Evolutionary conservation across 1,140 invertebrate genomes (phyloP), one percentile per base, ranked within the genome.

Genomic region (Neoseiulus cucumeris): DNA sequence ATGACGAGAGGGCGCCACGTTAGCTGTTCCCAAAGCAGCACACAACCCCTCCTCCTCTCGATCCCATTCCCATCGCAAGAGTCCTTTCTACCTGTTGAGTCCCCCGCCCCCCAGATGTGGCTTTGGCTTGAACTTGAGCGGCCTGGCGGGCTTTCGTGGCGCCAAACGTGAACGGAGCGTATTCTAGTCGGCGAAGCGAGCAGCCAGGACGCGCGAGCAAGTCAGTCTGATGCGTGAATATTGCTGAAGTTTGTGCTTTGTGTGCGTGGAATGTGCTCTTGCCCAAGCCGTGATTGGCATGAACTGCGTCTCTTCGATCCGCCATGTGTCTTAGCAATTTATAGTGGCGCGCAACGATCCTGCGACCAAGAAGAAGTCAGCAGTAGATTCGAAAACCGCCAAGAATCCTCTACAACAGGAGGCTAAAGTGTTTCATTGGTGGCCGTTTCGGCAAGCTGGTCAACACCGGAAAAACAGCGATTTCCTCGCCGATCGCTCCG

Each of bases 341-440:
- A 28, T 47, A 28, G 45, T 47, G 45, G 45, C 45, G 45, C 28
- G 45, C 28, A 47, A 47, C 45, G 33, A 39, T 39, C 33, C 33
- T 39, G 33, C 33, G 33, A 9, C 9, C 18, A 47, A 47, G 18
- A 47, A 47, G 22, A 59, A 2, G 51, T 25, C 22, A 29, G 14
- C 14, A 59, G 14, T 25, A 2, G 33, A 59, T 59, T 47, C 45
- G 18, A 47, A 28, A 14, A 6, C 45, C 5, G 17, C 18, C 45
- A 28, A 28, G 45, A 20, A 0, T 28, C 18, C 18, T 14, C 25
- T 28, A 28, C 18, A 47, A 28, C 45, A 25, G 51, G 51, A 33
- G 51, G 51, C 51, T 18, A 59, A 59, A 20, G 51, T 59, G 51
- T 59, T 59, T 25, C 51, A 59, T 33, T 59, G 51, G 51, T 59